Evolutionary conservation across 2,888 invertebrate species (phyloP).

Genomic region (Lamellibrachia satsuma): DNA sequence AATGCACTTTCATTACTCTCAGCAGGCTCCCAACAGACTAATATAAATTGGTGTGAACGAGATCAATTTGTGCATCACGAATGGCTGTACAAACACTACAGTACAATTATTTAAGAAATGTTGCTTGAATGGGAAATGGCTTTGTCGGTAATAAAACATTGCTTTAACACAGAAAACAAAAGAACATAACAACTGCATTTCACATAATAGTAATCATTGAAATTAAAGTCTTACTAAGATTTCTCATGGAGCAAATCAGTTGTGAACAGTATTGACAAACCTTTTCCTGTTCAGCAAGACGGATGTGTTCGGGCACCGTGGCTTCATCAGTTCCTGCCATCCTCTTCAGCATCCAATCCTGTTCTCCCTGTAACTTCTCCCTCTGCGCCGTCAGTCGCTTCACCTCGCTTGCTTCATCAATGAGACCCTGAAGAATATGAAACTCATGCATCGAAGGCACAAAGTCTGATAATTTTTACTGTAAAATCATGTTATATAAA

Average conservation of each 20-base stretch:
- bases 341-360: not conserved
- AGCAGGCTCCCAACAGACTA: not conserved
- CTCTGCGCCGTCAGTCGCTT: slow-evolving; percentile 21
- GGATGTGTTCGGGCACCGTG: slow-evolving; percentile 10
- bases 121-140: not conserved
- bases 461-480: too few species aligned
- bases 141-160: not conserved
- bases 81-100: not conserved
- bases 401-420: slow-evolving; percentile 25
- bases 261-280: not conserved
- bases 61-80: not conserved
- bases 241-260: not conserved
- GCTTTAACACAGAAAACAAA: not conserved
- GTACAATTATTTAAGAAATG: not conserved
- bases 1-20: not conserved
- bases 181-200: not conserved
- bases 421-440: slow-evolving; percentile 24
- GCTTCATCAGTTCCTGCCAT: not conserved
- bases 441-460: not conserved
- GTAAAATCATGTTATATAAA: too few species aligned
- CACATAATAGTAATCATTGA: too few species aligned
- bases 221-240: not conserved
- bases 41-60: not conserved
- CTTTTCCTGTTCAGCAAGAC: slow-evolving; percentile 20
- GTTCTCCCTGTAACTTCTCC: slow-evolving; percentile 24